phyloP scores from a whole-genome alignment of 2,113 vertebrate genomes.

The Ptilorrhoa leucosticta region DNA sequence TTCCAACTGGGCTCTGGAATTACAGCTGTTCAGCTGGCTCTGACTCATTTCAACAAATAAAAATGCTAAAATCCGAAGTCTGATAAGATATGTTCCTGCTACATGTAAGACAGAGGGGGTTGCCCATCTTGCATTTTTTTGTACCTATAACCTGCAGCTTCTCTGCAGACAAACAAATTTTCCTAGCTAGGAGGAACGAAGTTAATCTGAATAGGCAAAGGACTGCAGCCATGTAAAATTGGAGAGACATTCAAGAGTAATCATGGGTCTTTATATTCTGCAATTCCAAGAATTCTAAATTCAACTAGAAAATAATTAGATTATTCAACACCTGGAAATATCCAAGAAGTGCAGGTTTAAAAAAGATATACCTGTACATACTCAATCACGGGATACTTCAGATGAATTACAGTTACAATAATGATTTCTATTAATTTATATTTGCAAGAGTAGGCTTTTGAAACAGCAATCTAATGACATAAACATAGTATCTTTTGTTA shows the following conservation, averaged over 20 bases:
- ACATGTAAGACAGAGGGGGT: background rate
- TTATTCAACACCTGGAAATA: background rate
- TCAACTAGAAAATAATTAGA: background rate
- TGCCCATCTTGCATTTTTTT: background rate
- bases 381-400: background rate
- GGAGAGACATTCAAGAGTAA: background rate
- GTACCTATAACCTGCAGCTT: background rate
- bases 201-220: background rate
- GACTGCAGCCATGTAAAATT: background rate
- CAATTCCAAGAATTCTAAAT: background rate
- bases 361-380: background rate
- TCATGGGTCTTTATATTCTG: background rate
- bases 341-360: rapidly evolving
- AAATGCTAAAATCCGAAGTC: background rate
- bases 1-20: background rate
- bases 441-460: background rate
- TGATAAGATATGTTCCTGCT: background rate
- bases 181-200: background rate
- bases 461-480: background rate
- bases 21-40: background rate
- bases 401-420: background rate
- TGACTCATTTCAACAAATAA: background rate
- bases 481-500: background rate
- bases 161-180: background rate
- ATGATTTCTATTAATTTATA: background rate